These are phyloP conservation scores for Tenodera sinensis DNA, from an alignment of 2,888 invertebrate species.

Conservation along the genomic window DNA sequence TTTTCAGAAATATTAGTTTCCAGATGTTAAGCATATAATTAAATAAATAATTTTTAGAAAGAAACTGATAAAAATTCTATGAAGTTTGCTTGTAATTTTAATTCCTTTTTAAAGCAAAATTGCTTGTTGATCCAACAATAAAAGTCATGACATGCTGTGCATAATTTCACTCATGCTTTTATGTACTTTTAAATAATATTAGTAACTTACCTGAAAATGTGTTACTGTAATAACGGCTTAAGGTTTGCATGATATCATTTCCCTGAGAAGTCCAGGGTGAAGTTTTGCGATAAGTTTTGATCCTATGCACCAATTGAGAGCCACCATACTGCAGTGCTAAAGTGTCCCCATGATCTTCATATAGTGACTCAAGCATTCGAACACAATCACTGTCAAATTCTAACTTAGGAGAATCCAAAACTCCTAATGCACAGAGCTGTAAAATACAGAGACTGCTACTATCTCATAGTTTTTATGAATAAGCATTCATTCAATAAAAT, in stretches of 20 bases:
- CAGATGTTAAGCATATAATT: too few relatives aligned
- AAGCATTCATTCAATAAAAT: background rate
- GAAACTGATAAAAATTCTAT: too few relatives aligned
- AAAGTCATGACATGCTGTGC: too few relatives aligned
- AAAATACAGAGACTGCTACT: conserved; percentile 41
- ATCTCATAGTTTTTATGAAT: background rate
- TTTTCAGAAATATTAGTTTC: too few relatives aligned
- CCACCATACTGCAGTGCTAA: conserved; percentile 96
- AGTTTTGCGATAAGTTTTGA: conserved; percentile 78
- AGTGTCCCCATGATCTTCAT: conserved; percentile 98
- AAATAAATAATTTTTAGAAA: too few relatives aligned
- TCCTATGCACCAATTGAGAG: conserved; percentile 92
- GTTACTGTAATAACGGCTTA: conserved; percentile 96
- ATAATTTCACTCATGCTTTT: too few relatives aligned
- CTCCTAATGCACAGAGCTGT: conserved; percentile 84
- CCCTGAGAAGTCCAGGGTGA: conserved; percentile 97
- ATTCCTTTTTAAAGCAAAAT: too few relatives aligned
- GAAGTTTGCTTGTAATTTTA: too few relatives aligned
- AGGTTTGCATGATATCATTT: conserved; percentile 96
- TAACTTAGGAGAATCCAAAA: conserved; percentile 75
- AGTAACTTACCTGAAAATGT: conserved; percentile 65
- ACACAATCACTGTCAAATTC: conserved; percentile 96
- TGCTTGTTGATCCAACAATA: too few relatives aligned
- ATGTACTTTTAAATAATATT: too few relatives aligned
- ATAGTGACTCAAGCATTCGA: conserved; percentile 88